These are phyloP conservation scores for Saturnia japonica DNA, from an alignment of 2,888 invertebrate species.

Conservation along the genomic window DNA sequence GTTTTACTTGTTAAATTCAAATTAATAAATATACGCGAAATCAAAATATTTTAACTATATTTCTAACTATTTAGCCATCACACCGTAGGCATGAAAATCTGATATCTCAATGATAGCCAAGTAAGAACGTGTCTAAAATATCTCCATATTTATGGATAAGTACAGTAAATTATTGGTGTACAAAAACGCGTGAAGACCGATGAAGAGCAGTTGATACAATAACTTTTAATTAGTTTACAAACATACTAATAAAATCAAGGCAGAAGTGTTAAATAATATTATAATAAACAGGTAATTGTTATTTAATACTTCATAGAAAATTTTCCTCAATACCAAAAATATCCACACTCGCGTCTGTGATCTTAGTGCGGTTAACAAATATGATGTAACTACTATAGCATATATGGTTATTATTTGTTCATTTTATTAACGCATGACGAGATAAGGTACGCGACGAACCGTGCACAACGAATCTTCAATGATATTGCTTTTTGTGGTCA, in stretches of 20 bases:
- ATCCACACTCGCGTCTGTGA: not conserved
- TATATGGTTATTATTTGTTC: conserved; percentile 60
- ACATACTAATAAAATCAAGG: not conserved
- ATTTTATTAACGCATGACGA: conserved; percentile 60
- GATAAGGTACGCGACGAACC: conserved; percentile 47
- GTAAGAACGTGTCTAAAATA: not conserved
- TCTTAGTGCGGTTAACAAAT: conserved; percentile 36
- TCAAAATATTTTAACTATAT: too few relatives aligned
- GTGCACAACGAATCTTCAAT: conserved; percentile 47
- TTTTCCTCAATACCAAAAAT: conserved; percentile 9
- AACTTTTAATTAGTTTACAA: not conserved
- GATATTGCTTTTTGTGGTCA: conserved; percentile 69
- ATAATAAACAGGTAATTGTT: not conserved
- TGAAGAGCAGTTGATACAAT: not conserved
- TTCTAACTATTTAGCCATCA: not conserved
- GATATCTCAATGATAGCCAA: not conserved
- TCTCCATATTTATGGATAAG: not conserved
- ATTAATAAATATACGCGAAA: not conserved
- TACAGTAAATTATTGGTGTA: not conserved
- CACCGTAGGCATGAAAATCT: not conserved
- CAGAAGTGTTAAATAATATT: not conserved
- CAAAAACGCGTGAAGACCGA: not conserved
- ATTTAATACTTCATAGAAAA: not conserved
- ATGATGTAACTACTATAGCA: conserved; percentile 68
- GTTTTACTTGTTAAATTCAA: too few relatives aligned